Conservation (phyloP, 2,113 vertebrate genomes). For the Mesitornis unicolor region DNA sequence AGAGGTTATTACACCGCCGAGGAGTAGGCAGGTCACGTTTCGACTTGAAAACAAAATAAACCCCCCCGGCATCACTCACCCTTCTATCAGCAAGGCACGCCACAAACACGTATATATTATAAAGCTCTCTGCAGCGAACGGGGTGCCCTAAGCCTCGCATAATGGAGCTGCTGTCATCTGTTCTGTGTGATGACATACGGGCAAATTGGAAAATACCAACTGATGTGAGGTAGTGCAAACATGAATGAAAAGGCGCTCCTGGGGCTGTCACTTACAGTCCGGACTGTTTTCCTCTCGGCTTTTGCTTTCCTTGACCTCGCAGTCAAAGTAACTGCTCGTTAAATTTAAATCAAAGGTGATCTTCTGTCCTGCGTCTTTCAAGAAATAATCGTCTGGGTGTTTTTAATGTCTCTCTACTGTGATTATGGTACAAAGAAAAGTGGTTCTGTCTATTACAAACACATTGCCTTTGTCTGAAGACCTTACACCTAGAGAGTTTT, state of each 20-base stretch:
- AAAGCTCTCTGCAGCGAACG: not conserved
- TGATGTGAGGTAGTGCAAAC: not conserved
- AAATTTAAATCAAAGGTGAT: not conserved
- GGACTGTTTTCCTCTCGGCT: not conserved
- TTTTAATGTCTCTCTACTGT: not conserved
- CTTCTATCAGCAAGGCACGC: not conserved
- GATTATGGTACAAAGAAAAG: not conserved
- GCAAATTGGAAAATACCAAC: conserved; percentile 24
- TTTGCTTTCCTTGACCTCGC: not conserved
- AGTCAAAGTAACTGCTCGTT: not conserved
- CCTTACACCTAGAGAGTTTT: not conserved
- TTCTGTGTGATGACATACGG: not conserved
- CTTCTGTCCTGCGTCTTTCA: not conserved
- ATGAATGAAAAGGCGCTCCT: not conserved
- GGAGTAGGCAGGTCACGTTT: conserved; percentile 25
- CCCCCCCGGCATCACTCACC: not conserved
- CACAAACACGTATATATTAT: not conserved
- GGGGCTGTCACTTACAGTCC: not conserved
- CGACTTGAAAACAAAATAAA: not conserved
- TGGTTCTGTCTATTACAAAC: not conserved
- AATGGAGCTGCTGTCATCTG: conserved; percentile 1
- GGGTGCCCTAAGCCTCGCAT: not conserved
- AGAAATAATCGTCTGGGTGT: not conserved
- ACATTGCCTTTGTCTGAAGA: not conserved
- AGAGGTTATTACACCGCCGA: conserved; percentile 21